Evolutionary conservation across 2,113 vertebrate species (phyloP).

Genomic region (Ciconia maguari): DNA sequence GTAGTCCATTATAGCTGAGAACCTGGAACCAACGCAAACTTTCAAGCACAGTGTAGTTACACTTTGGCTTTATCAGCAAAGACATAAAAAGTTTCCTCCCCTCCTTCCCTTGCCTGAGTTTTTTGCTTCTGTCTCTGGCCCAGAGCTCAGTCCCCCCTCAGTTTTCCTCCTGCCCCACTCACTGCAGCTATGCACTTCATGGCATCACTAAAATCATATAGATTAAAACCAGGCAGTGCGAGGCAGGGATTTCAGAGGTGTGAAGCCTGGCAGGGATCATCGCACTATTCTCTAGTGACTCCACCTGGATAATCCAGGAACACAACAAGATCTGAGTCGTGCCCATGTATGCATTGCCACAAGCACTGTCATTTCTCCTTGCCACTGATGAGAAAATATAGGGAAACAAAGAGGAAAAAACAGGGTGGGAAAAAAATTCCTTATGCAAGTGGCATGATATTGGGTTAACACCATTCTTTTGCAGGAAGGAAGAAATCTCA

Average conservation of each 20-base stretch:
- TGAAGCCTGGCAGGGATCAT: background rate
- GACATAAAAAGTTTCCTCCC: background rate
- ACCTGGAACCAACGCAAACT: background rate
- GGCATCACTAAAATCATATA: background rate
- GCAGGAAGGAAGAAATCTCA: background rate
- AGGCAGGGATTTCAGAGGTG: background rate
- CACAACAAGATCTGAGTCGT: rapidly evolving
- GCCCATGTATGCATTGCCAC: rapidly evolving
- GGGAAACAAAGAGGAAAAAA: background rate
- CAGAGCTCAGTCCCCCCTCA: background rate
- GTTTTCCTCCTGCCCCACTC: background rate
- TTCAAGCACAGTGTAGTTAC: background rate
- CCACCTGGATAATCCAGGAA: background rate
- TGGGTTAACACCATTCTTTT: background rate
- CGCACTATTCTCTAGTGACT: background rate
- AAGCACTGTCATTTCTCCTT: background rate
- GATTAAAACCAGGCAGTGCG: background rate
- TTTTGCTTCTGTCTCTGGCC: background rate
- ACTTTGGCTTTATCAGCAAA: background rate
- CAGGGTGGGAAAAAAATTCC: background rate
- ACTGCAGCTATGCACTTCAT: background rate
- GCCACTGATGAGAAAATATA: background rate
- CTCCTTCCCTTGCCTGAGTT: background rate
- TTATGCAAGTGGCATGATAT: background rate
- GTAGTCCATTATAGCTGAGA: background rate